A percentile compares a stretch with the other conserved stretches of the same genome.
Evolutionary conservation across 1,140 invertebrate species (phyloP).

Genomic region (Ganaspis sp.): DNA sequence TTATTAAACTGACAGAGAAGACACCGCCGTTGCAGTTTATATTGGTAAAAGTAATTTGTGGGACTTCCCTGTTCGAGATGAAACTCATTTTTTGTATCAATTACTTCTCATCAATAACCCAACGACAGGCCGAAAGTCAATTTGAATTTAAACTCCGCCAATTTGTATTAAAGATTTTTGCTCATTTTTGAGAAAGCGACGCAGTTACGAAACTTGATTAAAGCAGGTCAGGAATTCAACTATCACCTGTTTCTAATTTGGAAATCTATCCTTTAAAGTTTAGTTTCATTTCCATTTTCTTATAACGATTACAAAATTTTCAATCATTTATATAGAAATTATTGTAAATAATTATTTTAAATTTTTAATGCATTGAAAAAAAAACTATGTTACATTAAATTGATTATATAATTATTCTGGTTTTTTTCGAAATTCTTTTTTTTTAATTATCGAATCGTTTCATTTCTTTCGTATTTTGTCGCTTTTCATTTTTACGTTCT

Average conservation of each 20-base stretch:
- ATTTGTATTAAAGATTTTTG: slow-evolving; percentile 4
- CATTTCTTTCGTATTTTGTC: too few species aligned
- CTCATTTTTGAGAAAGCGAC: slow-evolving; percentile 8
- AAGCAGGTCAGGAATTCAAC: neutral
- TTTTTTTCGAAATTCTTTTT: too few species aligned
- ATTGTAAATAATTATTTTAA: too few species aligned
- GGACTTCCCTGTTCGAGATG: neutral
- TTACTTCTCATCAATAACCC: slow-evolving; percentile 16
- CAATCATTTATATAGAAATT: too few species aligned
- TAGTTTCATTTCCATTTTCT: neutral
- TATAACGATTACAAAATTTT: neutral
- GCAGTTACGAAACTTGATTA: neutral
- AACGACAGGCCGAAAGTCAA: neutral
- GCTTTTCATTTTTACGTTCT: too few species aligned
- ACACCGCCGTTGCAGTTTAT: slow-evolving; percentile 19
- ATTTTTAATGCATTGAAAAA: too few species aligned
- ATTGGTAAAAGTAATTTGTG: slow-evolving; percentile 29
- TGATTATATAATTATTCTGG: too few species aligned
- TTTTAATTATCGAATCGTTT: too few species aligned
- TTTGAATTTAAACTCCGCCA: slow-evolving; percentile 13
- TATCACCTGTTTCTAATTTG: neutral
- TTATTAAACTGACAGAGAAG: slow-evolving; percentile 25
- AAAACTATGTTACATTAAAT: too few species aligned
- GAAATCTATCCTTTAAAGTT: neutral
- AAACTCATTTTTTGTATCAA: slow-evolving; percentile 26